These are phyloP conservation scores for Acanthaster planci DNA, from an alignment of 35 echinoderm and acorn worm genomes.

Conservation along the genomic window DNA sequence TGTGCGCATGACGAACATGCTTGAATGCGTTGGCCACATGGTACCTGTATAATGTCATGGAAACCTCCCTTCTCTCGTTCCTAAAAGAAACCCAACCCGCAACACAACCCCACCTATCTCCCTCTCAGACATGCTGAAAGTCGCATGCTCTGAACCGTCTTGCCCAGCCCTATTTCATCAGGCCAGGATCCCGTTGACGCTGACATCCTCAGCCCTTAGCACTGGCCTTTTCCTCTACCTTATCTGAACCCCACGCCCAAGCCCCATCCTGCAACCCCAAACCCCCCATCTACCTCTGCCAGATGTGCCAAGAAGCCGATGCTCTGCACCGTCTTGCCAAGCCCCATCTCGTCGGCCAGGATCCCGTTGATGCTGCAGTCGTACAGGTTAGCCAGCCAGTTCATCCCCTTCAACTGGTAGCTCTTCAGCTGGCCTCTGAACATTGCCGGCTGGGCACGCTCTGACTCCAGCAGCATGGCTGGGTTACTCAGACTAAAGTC, in stretches of 20 bases:
- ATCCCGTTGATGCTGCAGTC: constrained; percentile 99
- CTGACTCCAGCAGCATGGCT: constrained; percentile 49
- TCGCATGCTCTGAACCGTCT: constrained; percentile 98
- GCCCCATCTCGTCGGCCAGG: constrained; percentile 96
- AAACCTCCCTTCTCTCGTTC: too few relatives aligned
- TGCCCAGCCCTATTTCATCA: constrained; percentile 98
- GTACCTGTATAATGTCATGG: too few relatives aligned
- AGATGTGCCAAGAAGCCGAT: constrained; percentile 96
- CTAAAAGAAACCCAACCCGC: too few relatives aligned
- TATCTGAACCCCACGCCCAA: neutral
- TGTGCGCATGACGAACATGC: too few relatives aligned
- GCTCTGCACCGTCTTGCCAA: constrained; percentile 98
- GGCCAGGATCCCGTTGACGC: constrained; percentile 97
- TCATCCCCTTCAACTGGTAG: constrained; percentile 96
- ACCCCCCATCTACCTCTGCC: constrained; percentile 67
- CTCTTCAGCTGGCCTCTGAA: constrained; percentile 90
- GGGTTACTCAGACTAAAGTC: constrained; percentile 82
- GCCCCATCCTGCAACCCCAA: neutral
- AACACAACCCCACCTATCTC: too few relatives aligned
- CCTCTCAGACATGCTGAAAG: constrained; percentile 83
- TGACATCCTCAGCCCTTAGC: too few relatives aligned
- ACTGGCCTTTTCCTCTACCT: neutral
- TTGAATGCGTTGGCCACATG: too few relatives aligned
- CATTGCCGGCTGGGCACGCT: constrained; percentile 78
- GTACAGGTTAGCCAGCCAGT: constrained; percentile 98